Evolutionary conservation across 2,113 vertebrate species (phyloP), one percentile per base, ranked within the genome.

Genomic region (Mesocricetus auratus): DNA sequence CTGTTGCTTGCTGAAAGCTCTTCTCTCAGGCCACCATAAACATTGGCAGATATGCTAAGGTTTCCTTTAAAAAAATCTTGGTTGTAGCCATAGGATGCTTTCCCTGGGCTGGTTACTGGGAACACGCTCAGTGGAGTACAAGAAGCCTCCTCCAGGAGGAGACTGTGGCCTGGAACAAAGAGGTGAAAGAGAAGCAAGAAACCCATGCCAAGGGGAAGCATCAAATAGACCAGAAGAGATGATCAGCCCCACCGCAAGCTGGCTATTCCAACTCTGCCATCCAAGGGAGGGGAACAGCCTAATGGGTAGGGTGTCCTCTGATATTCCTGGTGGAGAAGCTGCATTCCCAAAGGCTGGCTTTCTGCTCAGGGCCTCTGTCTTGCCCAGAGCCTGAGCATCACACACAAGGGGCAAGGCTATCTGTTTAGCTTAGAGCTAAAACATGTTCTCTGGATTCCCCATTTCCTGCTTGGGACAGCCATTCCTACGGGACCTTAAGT

Each of bases 191-290:
- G 5, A 83, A 78, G 21, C 74, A 16, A 87, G 91, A 94, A 58
- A 36, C 74, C 74, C 13, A 79, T 62, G 22, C 0, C 33, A 31
- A 81, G 82, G 87, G 36, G n/a, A 64, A 29, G 47, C 2, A 17
- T 33, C n/a, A 58, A 74, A 19, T 33, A 58, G 12, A 16, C 19
- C 22, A 1, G 42, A 83, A 17, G 42, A 39, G 62, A 42, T 7
- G 26, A 22, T 5, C 24, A 10, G 1, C 39, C 15, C 3, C 12
- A 39, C 22, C 71, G 16, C 33, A 69, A 53, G 33, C 47, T 0
- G 29, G n/a, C 22, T 26, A 53, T 60, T 9, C 3, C 1, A 8
- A 50, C 36, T 78, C n/a, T n/a, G 47, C 36, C 26, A 0, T 1
- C 31, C 58, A 16, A 45, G 4, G 83, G 45, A 56, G 58, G 21